phyloP scores from a whole-genome alignment of 2,888 invertebrate species.

The Elmis aenea region DNA sequence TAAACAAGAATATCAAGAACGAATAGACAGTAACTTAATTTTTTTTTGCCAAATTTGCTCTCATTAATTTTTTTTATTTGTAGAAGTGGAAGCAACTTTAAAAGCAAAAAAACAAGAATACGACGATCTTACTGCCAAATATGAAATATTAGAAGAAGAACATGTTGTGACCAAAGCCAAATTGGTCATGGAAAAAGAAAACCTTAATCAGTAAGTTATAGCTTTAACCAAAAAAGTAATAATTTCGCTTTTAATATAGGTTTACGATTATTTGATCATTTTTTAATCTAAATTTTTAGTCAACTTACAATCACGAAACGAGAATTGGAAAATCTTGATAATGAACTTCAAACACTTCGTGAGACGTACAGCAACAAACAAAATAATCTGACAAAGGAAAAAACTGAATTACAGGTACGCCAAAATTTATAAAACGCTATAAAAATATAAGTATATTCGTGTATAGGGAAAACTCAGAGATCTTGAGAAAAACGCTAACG shows the following conservation, averaged over 20 bases:
- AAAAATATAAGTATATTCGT: conserved; percentile 2
- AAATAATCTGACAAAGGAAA: conserved; percentile 69
- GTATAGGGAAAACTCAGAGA: conserved; percentile 49
- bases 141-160: conserved; percentile 79
- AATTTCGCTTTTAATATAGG: too few species aligned
- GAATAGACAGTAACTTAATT: conserved; percentile 63
- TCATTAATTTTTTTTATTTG: conserved; percentile 29
- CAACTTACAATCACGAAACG: conserved; percentile 58
- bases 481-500: conserved; percentile 36
- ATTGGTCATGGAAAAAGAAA: conserved; percentile 76
- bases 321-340: conserved; percentile 57
- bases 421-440: conserved; percentile 5
- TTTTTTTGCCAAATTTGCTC: conserved; percentile 26
- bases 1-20: conserved; percentile 62
- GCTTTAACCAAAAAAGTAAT: too few species aligned
- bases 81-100: conserved; percentile 64
- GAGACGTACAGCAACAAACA: conserved; percentile 62
- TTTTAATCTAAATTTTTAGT: conserved; percentile 43
- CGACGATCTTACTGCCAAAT: conserved; percentile 74
- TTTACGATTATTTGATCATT: conserved; percentile 3
- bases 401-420: conserved; percentile 60
- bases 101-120: conserved; percentile 67
- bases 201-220: conserved; percentile 59
- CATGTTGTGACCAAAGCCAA: conserved; percentile 79
- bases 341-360: conserved; percentile 60